Percentiles rank a stretch among this genome's conserved stretches.
Evolutionary conservation across 2,888 invertebrate species (phyloP).

Genomic region (Drosophila vallismaia): DNA sequence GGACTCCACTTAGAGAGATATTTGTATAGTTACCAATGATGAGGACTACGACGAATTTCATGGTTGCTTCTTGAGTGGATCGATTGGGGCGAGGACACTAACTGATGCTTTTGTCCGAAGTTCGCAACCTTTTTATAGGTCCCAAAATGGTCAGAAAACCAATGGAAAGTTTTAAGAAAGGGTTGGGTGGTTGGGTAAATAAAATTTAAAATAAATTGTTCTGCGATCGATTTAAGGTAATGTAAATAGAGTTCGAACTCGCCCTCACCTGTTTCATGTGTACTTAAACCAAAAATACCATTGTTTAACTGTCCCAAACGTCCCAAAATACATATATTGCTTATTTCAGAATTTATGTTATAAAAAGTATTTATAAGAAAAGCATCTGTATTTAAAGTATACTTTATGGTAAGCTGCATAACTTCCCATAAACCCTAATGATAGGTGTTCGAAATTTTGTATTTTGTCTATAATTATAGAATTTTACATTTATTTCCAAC

Average conservation of each 20-base stretch:
- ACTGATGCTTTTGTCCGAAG: background rate
- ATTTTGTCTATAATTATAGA: too few species aligned
- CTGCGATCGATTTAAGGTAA: background rate
- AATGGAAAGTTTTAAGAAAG: background rate
- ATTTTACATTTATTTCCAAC: background rate
- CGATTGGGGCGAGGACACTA: background rate
- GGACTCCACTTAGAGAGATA: background rate
- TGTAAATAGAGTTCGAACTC: background rate
- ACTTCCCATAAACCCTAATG: too few species aligned
- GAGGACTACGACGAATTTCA: background rate
- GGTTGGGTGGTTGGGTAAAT: background rate
- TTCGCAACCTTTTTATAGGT: background rate
- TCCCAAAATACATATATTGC: too few species aligned
- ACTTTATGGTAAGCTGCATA: too few species aligned
- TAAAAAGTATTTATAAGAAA: too few species aligned
- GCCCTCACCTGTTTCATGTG: background rate
- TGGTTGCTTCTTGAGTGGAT: background rate
- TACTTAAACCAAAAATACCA: too few species aligned
- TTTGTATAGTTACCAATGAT: background rate
- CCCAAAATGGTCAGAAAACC: background rate
- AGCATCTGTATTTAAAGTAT: too few species aligned
- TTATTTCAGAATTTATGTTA: too few species aligned
- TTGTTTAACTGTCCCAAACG: too few species aligned
- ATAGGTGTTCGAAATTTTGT: too few species aligned
- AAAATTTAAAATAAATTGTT: background rate